Base-by-base conservation (phyloP, 2,888 invertebrate species). In the Neoitamus cyanurus region DNA sequence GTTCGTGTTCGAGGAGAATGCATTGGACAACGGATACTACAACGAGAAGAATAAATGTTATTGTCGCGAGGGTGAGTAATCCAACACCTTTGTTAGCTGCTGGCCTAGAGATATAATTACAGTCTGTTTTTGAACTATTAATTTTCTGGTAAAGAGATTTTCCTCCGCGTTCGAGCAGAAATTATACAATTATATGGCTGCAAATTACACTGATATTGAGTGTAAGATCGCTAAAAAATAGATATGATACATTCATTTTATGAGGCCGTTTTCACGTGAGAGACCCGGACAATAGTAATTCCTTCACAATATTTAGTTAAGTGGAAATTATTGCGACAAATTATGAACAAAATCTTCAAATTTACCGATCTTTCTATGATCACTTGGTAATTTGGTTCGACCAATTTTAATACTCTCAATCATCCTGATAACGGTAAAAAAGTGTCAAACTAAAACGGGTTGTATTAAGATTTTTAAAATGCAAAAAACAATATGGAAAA, bases 41-140 rank as follows among this genome's bases (percentile, higher is more conserved):
- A 93, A 94, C 86, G 91, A 94, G n/a, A 94, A 94, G 0, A 97
- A 97, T 90, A 94, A 95, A 88, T 97, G 97, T 88, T 97, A 95
- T 90, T 97, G 98, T 88, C 93, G 94, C 86, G 90, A 94, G 48
- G 95, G 95, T 92, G 90, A 91, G 89, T 88, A 80, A 77, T n/a
- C 37, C 42, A 30, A 48, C 58, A 42, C 13, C 28, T 68, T 25
- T 68, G 2, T 25, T 80, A 48, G 25, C 6, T 30, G 15, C 13
- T 58, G 34, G 20, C 28, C 30, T 68, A 30, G 30, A 31, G 48
- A 80, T 68, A 9, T 13, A 42, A 31, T 20, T 36, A 58, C 3
- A 68, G 15, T 42, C 36, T 48, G 30, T 58, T 70, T 42, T 42
- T 42, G 15, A 42, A 15, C 42, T 58, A 58, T 20, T 58, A 15